Base-by-base conservation (phyloP, 2,113 vertebrate genomes). In the Parotia lawesii region DNA sequence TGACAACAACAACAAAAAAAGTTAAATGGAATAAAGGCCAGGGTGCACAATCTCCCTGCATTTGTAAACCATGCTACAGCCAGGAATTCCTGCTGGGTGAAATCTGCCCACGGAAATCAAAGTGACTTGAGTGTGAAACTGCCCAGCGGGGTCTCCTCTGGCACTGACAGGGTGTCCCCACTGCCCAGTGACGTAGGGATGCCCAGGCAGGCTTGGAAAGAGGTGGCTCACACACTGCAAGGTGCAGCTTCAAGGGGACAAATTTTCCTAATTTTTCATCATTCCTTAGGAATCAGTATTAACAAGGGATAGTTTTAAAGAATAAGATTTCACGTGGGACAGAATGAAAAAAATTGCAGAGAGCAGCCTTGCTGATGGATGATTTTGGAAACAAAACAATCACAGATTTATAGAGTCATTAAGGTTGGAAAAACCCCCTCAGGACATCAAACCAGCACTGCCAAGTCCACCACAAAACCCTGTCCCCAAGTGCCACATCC, bases 71-170 rank as follows among this genome's bases (percentile, higher is more conserved):
- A 7, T 0, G 7, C 25, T 38, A 9, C 27, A 64, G 82, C 65
- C 92, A 96, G 18, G 1, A 95, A 12, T 42, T 77, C 95, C 88
- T 81, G 90, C 92, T 80, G 94, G 44, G 92, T 61, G 78, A 93
- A 95, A 95, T 74, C 88, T 88, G 90, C 69, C 85, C 86, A 78
- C 8, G 5, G 94, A 96, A 92, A 86, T 80, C 92, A 93, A 74
- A 33, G 83, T 88, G 96, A 86, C 83, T 92, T 70, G 88, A 74
- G 95, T 83, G 92, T 94, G 75, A 96, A 96, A 95, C 95, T 93
- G 95, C 94, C 42, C 88, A 64, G 90, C 4, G 2, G 90, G 88
- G 29, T 33, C 83, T 64, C 24, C 79, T 44, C 82, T 80, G 86
- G 69, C 82, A 44, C 40, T 44, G 47, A 3, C 0, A 1, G 38